Conservation (phyloP, 2,113 vertebrate species). For the Calonectris borealis region DNA sequence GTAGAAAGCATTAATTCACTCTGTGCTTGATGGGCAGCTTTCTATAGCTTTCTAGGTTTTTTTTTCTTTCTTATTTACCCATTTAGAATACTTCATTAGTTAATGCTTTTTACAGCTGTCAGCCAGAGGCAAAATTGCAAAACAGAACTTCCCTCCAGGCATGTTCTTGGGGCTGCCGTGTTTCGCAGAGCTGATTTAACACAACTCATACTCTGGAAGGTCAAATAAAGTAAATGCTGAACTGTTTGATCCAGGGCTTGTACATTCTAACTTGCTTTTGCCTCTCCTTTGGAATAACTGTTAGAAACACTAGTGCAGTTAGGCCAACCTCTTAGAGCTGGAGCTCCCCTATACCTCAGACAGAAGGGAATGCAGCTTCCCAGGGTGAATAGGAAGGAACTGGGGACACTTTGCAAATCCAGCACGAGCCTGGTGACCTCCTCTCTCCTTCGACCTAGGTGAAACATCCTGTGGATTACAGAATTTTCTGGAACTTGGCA, state of each 20-base stretch:
- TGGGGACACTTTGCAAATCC: background rate
- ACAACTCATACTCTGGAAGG: background rate
- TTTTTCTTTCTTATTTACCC: background rate
- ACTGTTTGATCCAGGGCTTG: background rate
- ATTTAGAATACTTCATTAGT: slow-evolving; percentile 20
- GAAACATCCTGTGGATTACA: background rate
- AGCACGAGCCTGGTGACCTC: background rate
- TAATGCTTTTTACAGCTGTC: slow-evolving; percentile 8
- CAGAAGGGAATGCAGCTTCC: background rate
- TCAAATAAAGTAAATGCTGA: background rate
- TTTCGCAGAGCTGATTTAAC: background rate
- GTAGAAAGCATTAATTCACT: background rate
- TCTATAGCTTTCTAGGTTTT: background rate
- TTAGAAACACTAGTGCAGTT: background rate
- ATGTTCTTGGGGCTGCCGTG: background rate
- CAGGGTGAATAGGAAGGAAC: background rate
- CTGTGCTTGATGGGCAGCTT: background rate
- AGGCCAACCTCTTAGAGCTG: background rate
- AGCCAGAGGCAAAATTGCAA: slow-evolving; percentile 37
- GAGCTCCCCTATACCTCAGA: background rate
- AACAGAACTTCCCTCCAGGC: background rate
- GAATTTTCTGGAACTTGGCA: background rate
- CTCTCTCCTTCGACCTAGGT: background rate
- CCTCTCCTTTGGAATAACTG: background rate
- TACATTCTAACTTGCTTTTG: background rate